Evolutionary conservation across 2,797 vertebrate species (phyloP), one percentile per base, ranked within the genome.

Genomic region (Sebastes taczanowskii): DNA sequence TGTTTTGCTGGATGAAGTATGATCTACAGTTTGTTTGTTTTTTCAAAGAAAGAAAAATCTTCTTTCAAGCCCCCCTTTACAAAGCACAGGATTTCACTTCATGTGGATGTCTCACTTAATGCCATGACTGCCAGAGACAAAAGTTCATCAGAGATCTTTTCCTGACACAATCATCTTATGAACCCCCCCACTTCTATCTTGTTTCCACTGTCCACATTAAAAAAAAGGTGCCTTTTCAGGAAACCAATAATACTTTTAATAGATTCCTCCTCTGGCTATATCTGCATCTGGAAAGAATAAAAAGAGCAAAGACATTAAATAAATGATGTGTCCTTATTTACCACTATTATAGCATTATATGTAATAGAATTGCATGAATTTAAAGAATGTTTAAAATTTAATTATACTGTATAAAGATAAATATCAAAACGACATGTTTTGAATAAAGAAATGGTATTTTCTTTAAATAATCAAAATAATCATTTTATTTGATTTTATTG

Each of bases 201-300:
- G 55, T 38, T 74, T 84, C 74, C 67, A 70, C 56, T 64, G 60
- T 85, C 76, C 81, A 78, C 61, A 67, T 74, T 59, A 46, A 38
- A 35, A 38, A 56, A 65, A 56, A 30, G 8, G 42, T 27, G 34
- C n/a, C 2, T 59, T 59, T 78, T 42, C 59, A 46, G 22, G 1
- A 65, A 74, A 56, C 11, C 59, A 69, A 7, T 25, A 22, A 71
- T 2, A 79, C 65, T 69, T 77, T 80, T 74, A 65, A 84, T 64
- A 72, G 16, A 85, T 71, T 84, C 84, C 76, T 89, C 81, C 42
- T 84, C 55, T 80, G 72, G 59, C 56, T 89, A 76, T 35, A 59
- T 88, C 71, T 86, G 88, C 61, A 84, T 86, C 90, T 93, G 83
- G 8, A 85, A 82, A 78, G 23, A 62, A 80, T 2, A 74, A 76